Conservation (phyloP, 1,140 invertebrate species). For the Heliconius congener region DNA sequence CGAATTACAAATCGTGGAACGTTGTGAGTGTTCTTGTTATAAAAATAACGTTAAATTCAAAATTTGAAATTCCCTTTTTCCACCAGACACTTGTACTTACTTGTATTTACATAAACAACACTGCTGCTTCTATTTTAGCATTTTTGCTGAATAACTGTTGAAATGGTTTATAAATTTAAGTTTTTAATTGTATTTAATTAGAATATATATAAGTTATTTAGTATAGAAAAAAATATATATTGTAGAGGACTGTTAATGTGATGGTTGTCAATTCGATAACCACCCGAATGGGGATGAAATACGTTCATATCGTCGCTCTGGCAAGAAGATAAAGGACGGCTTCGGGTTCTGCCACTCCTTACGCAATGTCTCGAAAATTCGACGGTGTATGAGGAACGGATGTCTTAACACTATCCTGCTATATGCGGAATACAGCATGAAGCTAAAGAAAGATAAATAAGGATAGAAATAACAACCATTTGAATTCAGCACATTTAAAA, state of each 20-base stretch:
- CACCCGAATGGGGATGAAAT: too few relatives aligned
- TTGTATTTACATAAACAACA: slow-evolving; percentile 28
- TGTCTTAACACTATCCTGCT: too few relatives aligned
- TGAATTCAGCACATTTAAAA: background rate
- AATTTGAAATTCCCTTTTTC: slow-evolving; percentile 30
- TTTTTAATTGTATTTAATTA: background rate
- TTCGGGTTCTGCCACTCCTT: too few relatives aligned
- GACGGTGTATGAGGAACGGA: too few relatives aligned
- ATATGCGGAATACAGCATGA: too few relatives aligned
- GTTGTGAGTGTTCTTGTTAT: slow-evolving; percentile 26
- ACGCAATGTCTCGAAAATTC: too few relatives aligned
- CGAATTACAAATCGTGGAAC: slow-evolving; percentile 33
- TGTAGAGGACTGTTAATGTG: too few relatives aligned
- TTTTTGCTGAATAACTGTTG: background rate
- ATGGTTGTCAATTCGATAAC: too few relatives aligned
- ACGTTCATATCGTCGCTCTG: too few relatives aligned
- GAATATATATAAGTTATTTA: background rate
- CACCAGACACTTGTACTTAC: slow-evolving; percentile 7
- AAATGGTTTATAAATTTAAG: background rate
- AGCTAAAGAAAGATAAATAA: background rate
- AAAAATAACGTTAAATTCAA: slow-evolving; percentile 28
- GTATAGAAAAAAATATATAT: too few relatives aligned
- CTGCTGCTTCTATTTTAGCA: background rate
- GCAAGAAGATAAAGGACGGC: too few relatives aligned
- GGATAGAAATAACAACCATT: background rate